phyloP scores from a whole-genome alignment of 2,113 vertebrate genomes.

The Leuciscus idus region DNA sequence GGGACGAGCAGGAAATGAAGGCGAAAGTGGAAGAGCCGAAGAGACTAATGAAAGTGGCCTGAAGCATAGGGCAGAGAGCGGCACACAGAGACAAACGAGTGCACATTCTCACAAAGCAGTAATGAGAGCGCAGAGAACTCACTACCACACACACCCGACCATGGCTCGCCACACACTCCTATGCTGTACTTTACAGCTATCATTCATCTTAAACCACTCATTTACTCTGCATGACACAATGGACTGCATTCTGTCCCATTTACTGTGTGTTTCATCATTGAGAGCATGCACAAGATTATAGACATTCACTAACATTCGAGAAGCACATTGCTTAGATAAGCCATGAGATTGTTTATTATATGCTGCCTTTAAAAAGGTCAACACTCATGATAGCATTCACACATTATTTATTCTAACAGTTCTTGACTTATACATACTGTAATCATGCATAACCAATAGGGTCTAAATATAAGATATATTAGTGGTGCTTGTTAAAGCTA shows the following conservation, averaged over 20 bases:
- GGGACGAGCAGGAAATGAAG: slow-evolving; percentile 31
- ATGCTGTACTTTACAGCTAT: slow-evolving; percentile 13
- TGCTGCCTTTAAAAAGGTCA: background rate
- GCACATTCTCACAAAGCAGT: slow-evolving; percentile 30
- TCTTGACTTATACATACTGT: background rate
- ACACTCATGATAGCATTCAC: background rate
- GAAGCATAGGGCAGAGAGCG: slow-evolving; percentile 42
- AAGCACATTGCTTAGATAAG: background rate
- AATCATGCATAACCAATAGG: background rate
- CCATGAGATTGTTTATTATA: background rate
- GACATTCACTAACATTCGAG: background rate
- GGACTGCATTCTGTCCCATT: background rate
- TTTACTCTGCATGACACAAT: slow-evolving; percentile 17
- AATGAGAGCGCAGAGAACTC: slow-evolving; percentile 51
- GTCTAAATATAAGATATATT: no score
- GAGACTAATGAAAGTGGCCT: slow-evolving; percentile 49
- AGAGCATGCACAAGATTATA: background rate
- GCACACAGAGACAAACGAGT: slow-evolving; percentile 44
- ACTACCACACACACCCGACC: slow-evolving; percentile 32
- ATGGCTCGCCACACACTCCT: slow-evolving; percentile 15
- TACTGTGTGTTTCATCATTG: background rate
- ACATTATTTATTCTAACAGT: background rate
- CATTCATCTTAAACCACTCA: slow-evolving; percentile 7
- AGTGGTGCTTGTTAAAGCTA: no score
- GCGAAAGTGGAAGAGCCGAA: slow-evolving; percentile 1